Conservation (phyloP, 2,888 invertebrate species). For the Bugulina stolonifera region DNA sequence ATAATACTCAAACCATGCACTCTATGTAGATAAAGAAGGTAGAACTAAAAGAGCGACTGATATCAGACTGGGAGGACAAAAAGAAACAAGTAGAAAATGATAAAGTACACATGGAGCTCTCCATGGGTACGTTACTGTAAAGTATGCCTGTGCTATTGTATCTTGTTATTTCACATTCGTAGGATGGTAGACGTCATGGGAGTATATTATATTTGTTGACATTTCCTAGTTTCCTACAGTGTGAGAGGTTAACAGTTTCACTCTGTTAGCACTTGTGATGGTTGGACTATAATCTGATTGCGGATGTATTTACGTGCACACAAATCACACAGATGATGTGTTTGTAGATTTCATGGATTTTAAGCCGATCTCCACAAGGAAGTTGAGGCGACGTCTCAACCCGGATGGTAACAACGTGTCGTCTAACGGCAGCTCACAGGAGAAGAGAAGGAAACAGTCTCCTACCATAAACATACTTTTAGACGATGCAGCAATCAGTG, state of each 20-base stretch:
- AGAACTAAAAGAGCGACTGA: slow-evolving; percentile 78
- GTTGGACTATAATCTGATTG: no score
- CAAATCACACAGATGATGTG: no score
- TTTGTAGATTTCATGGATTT: slow-evolving; percentile 53
- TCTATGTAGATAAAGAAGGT: slow-evolving; percentile 86
- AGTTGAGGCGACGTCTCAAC: slow-evolving; percentile 82
- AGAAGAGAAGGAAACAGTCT: slow-evolving; percentile 62
- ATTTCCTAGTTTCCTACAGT: no score
- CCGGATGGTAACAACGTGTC: slow-evolving; percentile 12
- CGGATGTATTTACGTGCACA: no score
- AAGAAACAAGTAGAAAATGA: slow-evolving; percentile 81
- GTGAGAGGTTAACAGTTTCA: no score
- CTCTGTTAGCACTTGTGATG: no score
- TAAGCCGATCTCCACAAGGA: slow-evolving; percentile 93
- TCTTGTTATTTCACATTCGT: no score
- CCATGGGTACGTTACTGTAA: slow-evolving; percentile 64
- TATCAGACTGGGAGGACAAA: slow-evolving; percentile 88
- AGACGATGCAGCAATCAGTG: slow-evolving; percentile 82
- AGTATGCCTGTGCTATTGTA: no score
- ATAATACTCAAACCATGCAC: no score
- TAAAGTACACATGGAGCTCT: slow-evolving; percentile 78
- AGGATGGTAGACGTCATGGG: no score
- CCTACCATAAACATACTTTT: slow-evolving; percentile 80
- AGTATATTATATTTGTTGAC: no score
- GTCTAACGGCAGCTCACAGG: slow-evolving; percentile 59